Evolutionary conservation across 2,113 vertebrate species (phyloP), one percentile per base, ranked within the genome.

Genomic region (Cyphomyrus discorhynchus): DNA sequence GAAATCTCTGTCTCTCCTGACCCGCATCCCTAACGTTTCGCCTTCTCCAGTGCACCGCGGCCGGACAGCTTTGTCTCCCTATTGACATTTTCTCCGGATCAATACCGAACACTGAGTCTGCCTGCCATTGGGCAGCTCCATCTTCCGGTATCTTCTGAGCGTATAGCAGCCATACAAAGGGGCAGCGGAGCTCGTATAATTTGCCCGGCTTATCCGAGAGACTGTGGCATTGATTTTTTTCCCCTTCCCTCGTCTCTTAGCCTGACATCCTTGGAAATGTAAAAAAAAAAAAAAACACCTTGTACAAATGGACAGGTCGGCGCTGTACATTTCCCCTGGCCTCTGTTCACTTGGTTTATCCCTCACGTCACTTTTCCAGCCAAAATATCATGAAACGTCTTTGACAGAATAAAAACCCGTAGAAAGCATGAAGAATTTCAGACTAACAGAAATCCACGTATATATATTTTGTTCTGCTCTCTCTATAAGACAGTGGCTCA

Each of bases 221-320:
- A 96, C 93, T 97, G 92, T 92, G 92, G 94, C 96, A 99, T 98
- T 97, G 98, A 99, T 98, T 98, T 95, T 97, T 93, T 95, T 87
- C 83, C 80, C 89, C 91, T 88, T 95, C 94, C 5, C 62, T 27
- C 2, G 2, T 97, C 96, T 80, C 95, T 95, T 97, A 96, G 96
- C 96, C 97, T 95, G 96, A 94, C 97, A 97, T 96, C 97, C 98
- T 95, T 96, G 94, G 95, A 94, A 92, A 92, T 92, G 95, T 94
- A 56, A 91, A 47, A 91, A 95, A 96, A 95, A 95, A 96, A 95
- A 96, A 94, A 96, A 47, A 96, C 95, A 95, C 92, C 95, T 92
- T 91, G 92, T 92, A 93, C 94, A 95, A 96, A 96, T 96, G 97
- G 96, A 97, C 95, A 96, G 93, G 95, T 95, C 96, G 96, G 96